A percentile compares a stretch with the other conserved stretches of the same genome.
Evolutionary conservation across 2,797 vertebrate species (phyloP).

Genomic region (Melanotaenia trifasciata): DNA sequence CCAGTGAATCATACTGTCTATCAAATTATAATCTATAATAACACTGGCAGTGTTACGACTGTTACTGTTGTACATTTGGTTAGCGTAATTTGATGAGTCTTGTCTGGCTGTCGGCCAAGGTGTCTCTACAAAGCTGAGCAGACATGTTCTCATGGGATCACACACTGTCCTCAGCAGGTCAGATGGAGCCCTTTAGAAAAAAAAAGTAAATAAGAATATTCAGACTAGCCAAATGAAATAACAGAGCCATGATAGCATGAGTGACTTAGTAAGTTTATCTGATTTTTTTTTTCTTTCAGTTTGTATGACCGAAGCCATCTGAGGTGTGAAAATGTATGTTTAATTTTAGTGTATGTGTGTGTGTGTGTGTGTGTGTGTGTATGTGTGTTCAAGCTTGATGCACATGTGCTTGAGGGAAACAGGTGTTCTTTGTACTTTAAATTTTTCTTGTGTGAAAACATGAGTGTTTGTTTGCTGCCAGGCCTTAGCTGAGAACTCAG

Average conservation of each 20-base stretch:
- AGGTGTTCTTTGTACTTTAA: constrained; percentile 50
- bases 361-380: constrained; percentile 14
- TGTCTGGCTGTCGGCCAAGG: constrained; percentile 10
- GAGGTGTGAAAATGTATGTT: neutral
- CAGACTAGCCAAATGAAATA: constrained; percentile 55
- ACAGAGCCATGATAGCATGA: constrained; percentile 56
- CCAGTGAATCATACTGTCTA: neutral
- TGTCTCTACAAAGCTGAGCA: constrained; percentile 35
- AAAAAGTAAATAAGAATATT: constrained; percentile 14
- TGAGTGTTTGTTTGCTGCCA: constrained; percentile 47
- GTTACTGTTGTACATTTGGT: neutral
- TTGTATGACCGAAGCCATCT: constrained; percentile 9
- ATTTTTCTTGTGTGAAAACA: constrained; percentile 17
- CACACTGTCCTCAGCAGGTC: constrained; percentile 30
- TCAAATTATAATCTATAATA: constrained; percentile 17
- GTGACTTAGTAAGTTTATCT: constrained; percentile 17
- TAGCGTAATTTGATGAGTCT: constrained; percentile 5
- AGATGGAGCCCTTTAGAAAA: constrained; percentile 35
- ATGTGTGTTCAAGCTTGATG: constrained; percentile 20
- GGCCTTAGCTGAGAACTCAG: constrained; percentile 55
- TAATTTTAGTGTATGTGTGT: constrained; percentile 18
- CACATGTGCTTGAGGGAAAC: constrained; percentile 34
- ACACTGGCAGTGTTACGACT: neutral
- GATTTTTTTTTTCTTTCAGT: constrained; percentile 3
- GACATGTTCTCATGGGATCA: constrained; percentile 34